phyloP scores from a whole-genome alignment of 2,797 vertebrate genomes.

The Psittacula echo region DNA sequence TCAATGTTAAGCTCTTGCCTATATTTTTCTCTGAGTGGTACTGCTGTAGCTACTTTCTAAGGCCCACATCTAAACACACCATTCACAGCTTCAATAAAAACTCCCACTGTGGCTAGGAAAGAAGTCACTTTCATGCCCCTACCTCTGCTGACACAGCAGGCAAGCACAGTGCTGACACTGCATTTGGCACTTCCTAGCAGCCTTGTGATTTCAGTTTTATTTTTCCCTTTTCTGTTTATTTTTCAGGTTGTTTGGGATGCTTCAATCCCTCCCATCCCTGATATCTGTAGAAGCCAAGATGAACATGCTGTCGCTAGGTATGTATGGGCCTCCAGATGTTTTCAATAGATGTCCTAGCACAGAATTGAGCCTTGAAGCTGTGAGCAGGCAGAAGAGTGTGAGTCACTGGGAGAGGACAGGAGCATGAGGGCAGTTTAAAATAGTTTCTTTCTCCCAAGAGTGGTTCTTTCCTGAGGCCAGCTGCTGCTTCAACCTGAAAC shows the following conservation, averaged over 20 bases:
- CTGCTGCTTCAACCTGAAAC: neutral
- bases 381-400: neutral
- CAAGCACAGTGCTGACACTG: neutral
- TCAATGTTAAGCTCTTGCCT: neutral
- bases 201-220: neutral
- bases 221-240: neutral
- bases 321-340: neutral
- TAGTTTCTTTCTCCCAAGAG: constrained; percentile 11
- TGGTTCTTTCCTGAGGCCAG: neutral
- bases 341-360: neutral
- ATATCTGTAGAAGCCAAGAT: neutral
- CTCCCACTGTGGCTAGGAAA: neutral
- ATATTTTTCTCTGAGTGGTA: neutral
- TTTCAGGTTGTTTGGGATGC: neutral
- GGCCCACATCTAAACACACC: neutral
- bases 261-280: neutral
- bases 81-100: neutral
- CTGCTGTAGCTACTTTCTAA: neutral
- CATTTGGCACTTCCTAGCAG: neutral
- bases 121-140: neutral
- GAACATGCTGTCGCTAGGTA: neutral
- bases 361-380: neutral
- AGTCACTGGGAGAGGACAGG: constrained; percentile 37
- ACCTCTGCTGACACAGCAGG: neutral
- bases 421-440: constrained; percentile 44